Evolutionary conservation across 2,113 vertebrate genomes (phyloP), one percentile per base, ranked within the genome.

Genomic region (Hyaena hyaena): DNA sequence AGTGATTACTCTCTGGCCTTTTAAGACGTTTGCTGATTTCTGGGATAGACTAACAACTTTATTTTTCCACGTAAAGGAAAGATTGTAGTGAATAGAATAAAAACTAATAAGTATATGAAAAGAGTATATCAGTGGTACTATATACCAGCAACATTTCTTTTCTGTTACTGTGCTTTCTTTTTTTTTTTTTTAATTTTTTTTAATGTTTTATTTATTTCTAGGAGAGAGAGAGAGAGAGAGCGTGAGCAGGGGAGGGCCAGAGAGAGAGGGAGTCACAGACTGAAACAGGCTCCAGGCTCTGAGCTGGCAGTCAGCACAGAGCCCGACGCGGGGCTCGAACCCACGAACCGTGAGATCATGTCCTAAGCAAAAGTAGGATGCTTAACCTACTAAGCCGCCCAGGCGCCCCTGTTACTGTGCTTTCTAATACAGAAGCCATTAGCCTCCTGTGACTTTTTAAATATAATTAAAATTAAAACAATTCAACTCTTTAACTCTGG

Each of bases 31-130:
- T 9, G 33, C 68, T 19, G 73, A 35, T 43, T 11, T n/a, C 39
- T 55, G 35, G 50, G 33, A 17, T 88, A 83, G 2, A 82, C 61
- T 84, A 61, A 79, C 55, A 90, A 55, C 85, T 39, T 77, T 61
- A 74, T 48, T 86, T 89, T 96, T 96, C 43, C 11, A 76, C 45
- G 69, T 76, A 69, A 48, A 94, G 69, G 53, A 90, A 68, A 77
- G 55, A 69, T 65, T 50, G 4, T 76, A 76, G 61, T 90, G 68
- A 82, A 31, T 68, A 61, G 66, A 93, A 16, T 88, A 61, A 69
- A 81, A 92, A 84, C 69, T n/a, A 28, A 10, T 79, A 74, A 53
- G 12, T 80, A 23, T 45, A n/a, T 81, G 63, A n/a, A 85, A 35
- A 84, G n/a, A 0, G 4, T 55, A 8, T 58, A 11, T 80, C 82